Conservation (phyloP, 2,113 vertebrate genomes). For the Passer domesticus region DNA sequence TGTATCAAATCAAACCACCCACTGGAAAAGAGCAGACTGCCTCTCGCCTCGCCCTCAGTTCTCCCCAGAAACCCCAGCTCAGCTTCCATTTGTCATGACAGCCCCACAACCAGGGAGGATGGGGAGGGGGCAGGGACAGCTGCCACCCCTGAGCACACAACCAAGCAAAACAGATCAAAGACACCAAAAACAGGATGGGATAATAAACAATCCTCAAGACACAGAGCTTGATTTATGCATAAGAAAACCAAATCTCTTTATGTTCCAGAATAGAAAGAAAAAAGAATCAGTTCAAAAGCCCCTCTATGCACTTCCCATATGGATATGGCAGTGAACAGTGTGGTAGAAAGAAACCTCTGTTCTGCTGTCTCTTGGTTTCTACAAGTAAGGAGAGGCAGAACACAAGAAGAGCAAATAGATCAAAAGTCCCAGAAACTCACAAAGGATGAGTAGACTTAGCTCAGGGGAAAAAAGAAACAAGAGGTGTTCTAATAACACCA, state of each 20-base stretch:
- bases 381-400: neutral
- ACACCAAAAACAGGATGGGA: neutral
- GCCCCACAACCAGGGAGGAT: accelerated
- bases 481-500: neutral
- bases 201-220: neutral
- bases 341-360: neutral
- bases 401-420: neutral
- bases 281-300: neutral
- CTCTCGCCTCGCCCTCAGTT: accelerated
- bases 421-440: neutral
- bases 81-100: accelerated
- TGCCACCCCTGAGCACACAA: neutral
- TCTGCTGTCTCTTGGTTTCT: neutral
- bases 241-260: neutral
- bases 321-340: neutral
- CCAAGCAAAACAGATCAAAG: neutral
- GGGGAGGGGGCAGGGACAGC: neutral
- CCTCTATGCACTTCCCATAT: neutral
- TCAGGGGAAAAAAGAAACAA: neutral
- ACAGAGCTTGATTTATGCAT: neutral
- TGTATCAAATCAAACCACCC: accelerated
- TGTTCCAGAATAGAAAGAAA: neutral
- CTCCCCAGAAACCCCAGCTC: accelerated
- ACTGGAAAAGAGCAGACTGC: neutral
- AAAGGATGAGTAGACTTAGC: neutral